Conservation (phyloP, 2,113 vertebrate species). For the Stigmatopora argus region DNA sequence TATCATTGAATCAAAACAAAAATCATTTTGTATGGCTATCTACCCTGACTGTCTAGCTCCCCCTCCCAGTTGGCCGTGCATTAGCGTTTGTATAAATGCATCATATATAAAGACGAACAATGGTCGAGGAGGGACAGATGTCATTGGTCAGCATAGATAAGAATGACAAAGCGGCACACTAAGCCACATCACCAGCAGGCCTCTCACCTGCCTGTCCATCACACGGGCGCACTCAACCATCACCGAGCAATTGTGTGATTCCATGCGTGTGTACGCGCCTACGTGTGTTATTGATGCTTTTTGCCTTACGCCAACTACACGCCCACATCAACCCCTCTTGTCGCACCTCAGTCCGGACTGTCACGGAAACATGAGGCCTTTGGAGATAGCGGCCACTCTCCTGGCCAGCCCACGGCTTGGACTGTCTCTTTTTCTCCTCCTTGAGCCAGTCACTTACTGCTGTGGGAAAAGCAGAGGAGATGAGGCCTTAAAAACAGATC, state of each 20-base stretch:
- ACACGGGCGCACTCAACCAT: constrained; percentile 65
- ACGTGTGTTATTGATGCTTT: constrained; percentile 78
- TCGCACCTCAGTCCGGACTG: constrained; percentile 77
- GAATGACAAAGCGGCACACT: constrained; percentile 47
- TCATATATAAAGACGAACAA: constrained; percentile 50
- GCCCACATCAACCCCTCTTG: constrained; percentile 15
- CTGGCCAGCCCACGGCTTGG: constrained; percentile 37
- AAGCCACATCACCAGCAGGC: constrained; percentile 55
- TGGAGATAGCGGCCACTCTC: constrained; percentile 76
- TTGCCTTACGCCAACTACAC: constrained; percentile 60
- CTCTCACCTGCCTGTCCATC: constrained; percentile 76
- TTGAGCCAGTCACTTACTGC: constrained; percentile 95
- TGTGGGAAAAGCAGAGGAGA: constrained; percentile 99
- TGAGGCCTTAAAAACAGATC: constrained; percentile 98
- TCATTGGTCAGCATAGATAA: constrained; percentile 60
- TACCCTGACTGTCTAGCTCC: constrained; percentile 32
- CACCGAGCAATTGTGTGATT: constrained; percentile 59
- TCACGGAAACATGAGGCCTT: constrained; percentile 84
- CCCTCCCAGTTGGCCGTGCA: constrained; percentile 23
- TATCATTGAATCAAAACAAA: constrained; percentile 43
- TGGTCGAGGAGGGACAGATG: constrained; percentile 43
- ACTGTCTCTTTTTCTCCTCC: constrained; percentile 68
- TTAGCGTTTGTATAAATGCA: constrained; percentile 59
- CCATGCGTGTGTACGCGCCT: constrained; percentile 29
- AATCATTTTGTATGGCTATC: constrained; percentile 27